These are phyloP conservation scores for Fulmarus glacialis DNA, from an alignment of 2,113 vertebrate genomes.

Conservation along the genomic window DNA sequence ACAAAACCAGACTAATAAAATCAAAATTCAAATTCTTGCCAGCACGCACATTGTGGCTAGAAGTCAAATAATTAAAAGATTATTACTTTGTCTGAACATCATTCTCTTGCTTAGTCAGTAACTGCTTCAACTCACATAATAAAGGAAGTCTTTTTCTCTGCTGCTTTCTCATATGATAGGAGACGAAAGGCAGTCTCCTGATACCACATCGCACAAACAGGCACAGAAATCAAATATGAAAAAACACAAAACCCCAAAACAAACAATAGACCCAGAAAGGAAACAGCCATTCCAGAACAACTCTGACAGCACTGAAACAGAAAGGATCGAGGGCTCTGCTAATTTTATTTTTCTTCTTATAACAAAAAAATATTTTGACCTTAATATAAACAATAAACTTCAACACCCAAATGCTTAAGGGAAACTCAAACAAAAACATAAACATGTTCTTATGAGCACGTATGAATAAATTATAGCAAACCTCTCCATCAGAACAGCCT, in stretches of 20 bases:
- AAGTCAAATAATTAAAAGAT: slow-evolving; percentile 50
- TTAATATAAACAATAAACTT: slow-evolving; percentile 1
- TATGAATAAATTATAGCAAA: slow-evolving; percentile 6
- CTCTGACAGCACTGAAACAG: not conserved
- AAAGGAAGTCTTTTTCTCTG: slow-evolving; percentile 46
- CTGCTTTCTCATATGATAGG: not conserved
- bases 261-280: slow-evolving; percentile 3
- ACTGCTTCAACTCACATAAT: slow-evolving; percentile 21
- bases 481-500: not conserved
- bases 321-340: not conserved
- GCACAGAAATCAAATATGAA: slow-evolving; percentile 49
- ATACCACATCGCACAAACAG: slow-evolving; percentile 47
- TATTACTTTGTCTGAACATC: slow-evolving; percentile 11
- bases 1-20: not conserved
- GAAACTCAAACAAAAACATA: not conserved
- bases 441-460: not conserved
- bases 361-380: not conserved
- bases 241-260: not conserved
- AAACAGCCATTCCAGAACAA: not conserved
- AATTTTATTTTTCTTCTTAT: not conserved
- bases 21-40: slow-evolving; percentile 9
- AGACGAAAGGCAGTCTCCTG: slow-evolving; percentile 31
- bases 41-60: not conserved
- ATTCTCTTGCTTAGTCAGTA: slow-evolving; percentile 3
- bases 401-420: not conserved